Percentiles rank a stretch among this genome's conserved stretches.
These are phyloP conservation scores for Alligator sinensis DNA, from an alignment of 2,113 vertebrate genomes.

Conservation along the genomic window DNA sequence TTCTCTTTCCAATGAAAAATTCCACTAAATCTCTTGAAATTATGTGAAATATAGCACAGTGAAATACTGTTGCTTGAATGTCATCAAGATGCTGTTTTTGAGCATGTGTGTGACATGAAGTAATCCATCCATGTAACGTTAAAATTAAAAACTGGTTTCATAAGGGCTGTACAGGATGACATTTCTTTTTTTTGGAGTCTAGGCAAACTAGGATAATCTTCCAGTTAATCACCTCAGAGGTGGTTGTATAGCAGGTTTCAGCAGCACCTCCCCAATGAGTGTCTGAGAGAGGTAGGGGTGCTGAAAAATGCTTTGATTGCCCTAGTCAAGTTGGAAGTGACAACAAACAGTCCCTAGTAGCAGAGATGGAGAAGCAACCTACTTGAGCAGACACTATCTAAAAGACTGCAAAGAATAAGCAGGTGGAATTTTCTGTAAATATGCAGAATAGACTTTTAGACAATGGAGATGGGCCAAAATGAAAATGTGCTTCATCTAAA, in stretches of 20 bases:
- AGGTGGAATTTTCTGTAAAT: neutral
- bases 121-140: slow-evolving; percentile 6
- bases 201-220: slow-evolving; percentile 1
- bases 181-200: slow-evolving; percentile 3
- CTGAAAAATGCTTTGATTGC: neutral
- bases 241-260: neutral
- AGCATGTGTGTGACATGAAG: slow-evolving; percentile 33
- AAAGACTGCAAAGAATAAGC: neutral
- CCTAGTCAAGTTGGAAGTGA: neutral
- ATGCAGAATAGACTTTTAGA: neutral
- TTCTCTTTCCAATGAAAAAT: slow-evolving; percentile 21
- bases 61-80: slow-evolving; percentile 51
- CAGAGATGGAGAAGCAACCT: neutral
- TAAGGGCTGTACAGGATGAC: slow-evolving; percentile 19
- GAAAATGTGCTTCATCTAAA: neutral
- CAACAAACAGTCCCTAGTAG: neutral
- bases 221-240: neutral
- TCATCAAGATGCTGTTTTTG: slow-evolving; percentile 60
- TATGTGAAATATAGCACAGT: slow-evolving; percentile 38
- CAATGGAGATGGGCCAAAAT: neutral
- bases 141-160: slow-evolving; percentile 34
- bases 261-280: neutral
- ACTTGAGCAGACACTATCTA: neutral
- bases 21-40: slow-evolving; percentile 32
- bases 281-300: neutral